A percentile compares a stretch with the other conserved stretches of the same genome.
Evolutionary conservation across 2,797 vertebrate species (phyloP).

Genomic region (Calcarius lapponicus): DNA sequence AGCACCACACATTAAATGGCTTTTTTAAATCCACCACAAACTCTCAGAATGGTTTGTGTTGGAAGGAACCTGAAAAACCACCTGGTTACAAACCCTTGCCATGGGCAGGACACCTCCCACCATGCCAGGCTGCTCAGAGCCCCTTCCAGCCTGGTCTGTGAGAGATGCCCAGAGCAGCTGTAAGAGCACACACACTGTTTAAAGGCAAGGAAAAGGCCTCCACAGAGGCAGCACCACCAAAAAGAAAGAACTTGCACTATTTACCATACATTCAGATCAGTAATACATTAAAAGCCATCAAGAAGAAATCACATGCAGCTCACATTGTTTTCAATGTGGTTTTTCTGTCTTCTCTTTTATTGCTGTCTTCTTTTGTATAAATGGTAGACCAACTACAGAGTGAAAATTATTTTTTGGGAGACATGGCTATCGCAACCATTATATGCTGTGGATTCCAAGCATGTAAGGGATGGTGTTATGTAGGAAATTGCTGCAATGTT

Average conservation of each 20-base stretch:
- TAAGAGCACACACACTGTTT: neutral
- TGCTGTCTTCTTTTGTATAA: constrained; percentile 23
- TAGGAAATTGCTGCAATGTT: constrained; percentile 37
- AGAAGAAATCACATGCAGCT: constrained; percentile 3
- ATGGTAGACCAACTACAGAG: constrained; percentile 40
- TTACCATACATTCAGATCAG: neutral
- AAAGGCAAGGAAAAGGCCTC: neutral
- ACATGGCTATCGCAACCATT: neutral
- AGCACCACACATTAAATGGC: neutral
- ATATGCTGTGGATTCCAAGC: neutral
- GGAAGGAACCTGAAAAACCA: neutral
- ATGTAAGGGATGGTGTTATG: neutral
- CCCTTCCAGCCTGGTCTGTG: neutral
- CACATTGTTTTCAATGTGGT: neutral
- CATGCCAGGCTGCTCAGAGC: neutral
- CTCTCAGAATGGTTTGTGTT: neutral
- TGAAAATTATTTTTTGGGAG: constrained; percentile 51
- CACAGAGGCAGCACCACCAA: neutral
- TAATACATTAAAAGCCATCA: constrained; percentile 39
- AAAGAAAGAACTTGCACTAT: neutral
- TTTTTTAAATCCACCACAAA: neutral
- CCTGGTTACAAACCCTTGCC: accelerated
- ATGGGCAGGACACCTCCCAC: neutral
- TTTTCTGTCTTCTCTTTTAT: constrained; percentile 17
- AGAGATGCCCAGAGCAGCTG: neutral